These are phyloP conservation scores for Serilophus lunatus DNA, from an alignment of 2,113 vertebrate species.

Conservation along the genomic window DNA sequence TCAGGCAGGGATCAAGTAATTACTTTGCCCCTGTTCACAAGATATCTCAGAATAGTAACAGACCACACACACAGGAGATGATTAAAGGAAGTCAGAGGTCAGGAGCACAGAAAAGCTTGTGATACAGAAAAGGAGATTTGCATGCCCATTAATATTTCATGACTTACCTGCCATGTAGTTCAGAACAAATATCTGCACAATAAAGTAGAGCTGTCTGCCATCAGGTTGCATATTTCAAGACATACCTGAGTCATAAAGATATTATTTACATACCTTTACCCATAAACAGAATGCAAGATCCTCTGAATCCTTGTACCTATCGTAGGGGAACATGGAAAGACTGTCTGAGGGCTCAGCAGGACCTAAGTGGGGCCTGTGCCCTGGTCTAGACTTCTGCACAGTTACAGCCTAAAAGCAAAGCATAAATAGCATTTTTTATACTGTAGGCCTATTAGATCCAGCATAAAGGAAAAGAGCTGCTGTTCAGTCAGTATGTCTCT, in stretches of 20 bases:
- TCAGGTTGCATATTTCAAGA: not conserved
- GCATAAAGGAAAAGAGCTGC: not conserved
- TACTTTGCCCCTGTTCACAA: conserved; percentile 1
- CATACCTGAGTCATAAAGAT: not conserved
- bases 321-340: not conserved
- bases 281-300: not conserved
- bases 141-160: conserved; percentile 31
- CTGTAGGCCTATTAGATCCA: not conserved
- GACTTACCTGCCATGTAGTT: not conserved
- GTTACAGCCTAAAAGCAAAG: not conserved
- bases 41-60: conserved; percentile 9
- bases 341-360: not conserved
- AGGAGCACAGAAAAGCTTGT: not conserved
- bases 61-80: conserved; percentile 57
- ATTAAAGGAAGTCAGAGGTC: conserved; percentile 53
- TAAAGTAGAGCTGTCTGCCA: not conserved
- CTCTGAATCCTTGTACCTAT: not conserved
- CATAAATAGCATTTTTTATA: not conserved
- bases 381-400: not conserved
- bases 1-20: conserved; percentile 26
- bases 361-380: not conserved
- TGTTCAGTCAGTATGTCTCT: not conserved
- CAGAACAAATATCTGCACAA: conserved; percentile 26
- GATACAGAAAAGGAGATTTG: not conserved
- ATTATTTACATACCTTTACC: conserved; percentile 1